A percentile compares a stretch with the other conserved stretches of the same genome.
These are phyloP conservation scores for Agapornis roseicollis DNA, from an alignment of 2,113 vertebrate species.

Conservation along the genomic window DNA sequence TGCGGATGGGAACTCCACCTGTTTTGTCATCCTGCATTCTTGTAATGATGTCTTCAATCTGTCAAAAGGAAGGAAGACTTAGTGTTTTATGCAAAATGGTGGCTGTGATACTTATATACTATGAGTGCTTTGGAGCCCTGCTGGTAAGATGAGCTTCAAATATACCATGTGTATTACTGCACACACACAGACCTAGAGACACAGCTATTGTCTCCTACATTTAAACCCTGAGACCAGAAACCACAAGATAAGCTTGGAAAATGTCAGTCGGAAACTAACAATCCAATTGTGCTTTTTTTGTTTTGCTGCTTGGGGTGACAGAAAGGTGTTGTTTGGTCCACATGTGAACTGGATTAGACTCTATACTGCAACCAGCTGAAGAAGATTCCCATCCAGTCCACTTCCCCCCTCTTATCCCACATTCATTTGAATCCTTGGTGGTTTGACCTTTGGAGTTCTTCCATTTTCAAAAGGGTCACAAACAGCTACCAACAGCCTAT, in stretches of 20 bases:
- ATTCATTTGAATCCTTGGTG: background rate
- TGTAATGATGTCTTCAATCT: constrained; percentile 93
- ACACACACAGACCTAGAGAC: background rate
- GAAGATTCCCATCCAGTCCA: background rate
- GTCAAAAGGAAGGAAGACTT: constrained; percentile 52
- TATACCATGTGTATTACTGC: background rate
- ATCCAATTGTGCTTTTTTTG: background rate
- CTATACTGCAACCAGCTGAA: background rate
- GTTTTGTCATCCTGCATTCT: constrained; percentile 95
- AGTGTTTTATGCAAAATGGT: background rate
- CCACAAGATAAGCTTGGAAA: background rate
- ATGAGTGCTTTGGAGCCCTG: background rate
- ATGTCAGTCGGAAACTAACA: background rate
- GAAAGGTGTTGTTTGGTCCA: background rate
- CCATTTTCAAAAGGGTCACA: background rate
- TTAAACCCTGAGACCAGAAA: background rate
- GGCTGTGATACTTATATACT: background rate
- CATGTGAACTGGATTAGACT: background rate
- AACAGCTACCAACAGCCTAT: rapidly evolving
- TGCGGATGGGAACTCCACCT: constrained; percentile 91
- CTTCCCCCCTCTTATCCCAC: background rate
- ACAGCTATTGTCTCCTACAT: background rate
- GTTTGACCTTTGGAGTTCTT: background rate
- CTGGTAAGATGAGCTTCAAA: background rate
- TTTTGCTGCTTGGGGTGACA: background rate